Evolutionary conservation across 1,140 invertebrate genomes (phyloP).

Genomic region (Ptiloglossa arizonensis): DNA sequence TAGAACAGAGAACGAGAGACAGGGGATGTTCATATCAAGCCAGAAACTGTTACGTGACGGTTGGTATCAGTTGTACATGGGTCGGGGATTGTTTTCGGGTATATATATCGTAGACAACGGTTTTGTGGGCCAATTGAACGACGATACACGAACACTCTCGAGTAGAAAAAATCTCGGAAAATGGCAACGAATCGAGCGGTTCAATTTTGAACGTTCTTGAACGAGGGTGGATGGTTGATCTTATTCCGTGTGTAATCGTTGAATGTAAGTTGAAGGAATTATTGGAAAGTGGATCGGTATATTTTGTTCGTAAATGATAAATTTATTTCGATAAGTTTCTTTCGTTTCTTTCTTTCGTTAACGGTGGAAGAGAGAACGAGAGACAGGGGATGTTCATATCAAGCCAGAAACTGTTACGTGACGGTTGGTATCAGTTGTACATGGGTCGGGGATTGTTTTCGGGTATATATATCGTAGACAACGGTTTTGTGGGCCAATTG

Average conservation of each 20-base stretch:
- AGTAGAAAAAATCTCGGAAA: no score
- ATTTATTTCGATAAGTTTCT: no score
- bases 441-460: background rate
- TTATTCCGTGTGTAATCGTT: no score
- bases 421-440: background rate
- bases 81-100: background rate
- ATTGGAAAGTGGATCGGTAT: no score
- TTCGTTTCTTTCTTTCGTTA: background rate
- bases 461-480: background rate
- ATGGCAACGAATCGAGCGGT: no score
- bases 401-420: background rate
- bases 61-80: background rate
- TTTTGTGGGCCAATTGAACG: background rate
- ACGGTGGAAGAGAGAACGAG: no score
- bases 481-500: background rate
- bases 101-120: background rate
- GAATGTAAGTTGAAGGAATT: no score
- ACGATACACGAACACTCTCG: no score
- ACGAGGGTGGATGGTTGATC: no score
- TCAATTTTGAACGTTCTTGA: no score
- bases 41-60: background rate
- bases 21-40: constrained; percentile 8
- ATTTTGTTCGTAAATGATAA: no score
- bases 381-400: constrained; percentile 1
- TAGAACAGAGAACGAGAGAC: no score